Evolutionary conservation across 2,113 vertebrate species (phyloP).

Genomic region (Tychaedon coryphoeus): DNA sequence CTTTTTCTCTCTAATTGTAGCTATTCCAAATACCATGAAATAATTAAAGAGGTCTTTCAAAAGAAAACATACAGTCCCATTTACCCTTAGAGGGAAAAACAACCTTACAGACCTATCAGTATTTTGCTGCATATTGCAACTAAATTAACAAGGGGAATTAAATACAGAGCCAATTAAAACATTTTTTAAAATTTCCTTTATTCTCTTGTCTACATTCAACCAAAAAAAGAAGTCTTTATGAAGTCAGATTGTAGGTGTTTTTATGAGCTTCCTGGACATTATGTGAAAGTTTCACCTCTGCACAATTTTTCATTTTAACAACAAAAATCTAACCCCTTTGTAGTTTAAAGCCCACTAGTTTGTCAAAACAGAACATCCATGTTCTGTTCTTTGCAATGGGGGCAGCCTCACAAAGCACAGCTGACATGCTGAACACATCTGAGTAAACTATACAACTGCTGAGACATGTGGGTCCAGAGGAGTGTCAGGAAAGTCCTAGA

Average conservation of each 20-base stretch:
- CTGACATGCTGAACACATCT: not conserved
- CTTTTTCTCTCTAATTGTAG: slow-evolving; percentile 62
- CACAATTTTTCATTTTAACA: slow-evolving; percentile 16
- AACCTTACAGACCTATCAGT: slow-evolving; percentile 32
- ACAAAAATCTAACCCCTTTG: not conserved
- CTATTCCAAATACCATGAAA: slow-evolving; percentile 56
- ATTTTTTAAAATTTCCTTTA: not conserved
- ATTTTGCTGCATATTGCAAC: slow-evolving; percentile 2
- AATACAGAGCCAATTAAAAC: slow-evolving; percentile 45
- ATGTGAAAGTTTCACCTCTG: slow-evolving; percentile 3
- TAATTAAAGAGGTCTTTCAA: slow-evolving; percentile 57
- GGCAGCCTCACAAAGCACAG: not conserved
- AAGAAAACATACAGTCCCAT: slow-evolving; percentile 39
- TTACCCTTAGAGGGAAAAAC: slow-evolving; percentile 39
- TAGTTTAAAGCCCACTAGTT: not conserved
- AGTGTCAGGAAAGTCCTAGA: not conserved
- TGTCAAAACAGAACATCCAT: not conserved
- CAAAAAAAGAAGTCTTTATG: not conserved
- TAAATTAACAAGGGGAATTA: slow-evolving; percentile 33
- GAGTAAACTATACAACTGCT: not conserved
- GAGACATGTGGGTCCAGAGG: not conserved
- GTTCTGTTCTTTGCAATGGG: not conserved
- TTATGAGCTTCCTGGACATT: slow-evolving; percentile 10
- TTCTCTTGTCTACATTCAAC: not conserved
- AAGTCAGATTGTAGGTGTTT: slow-evolving; percentile 29